These are phyloP conservation scores for Batillaria attramentaria DNA, from an alignment of 1,140 invertebrate genomes.

Conservation along the genomic window DNA sequence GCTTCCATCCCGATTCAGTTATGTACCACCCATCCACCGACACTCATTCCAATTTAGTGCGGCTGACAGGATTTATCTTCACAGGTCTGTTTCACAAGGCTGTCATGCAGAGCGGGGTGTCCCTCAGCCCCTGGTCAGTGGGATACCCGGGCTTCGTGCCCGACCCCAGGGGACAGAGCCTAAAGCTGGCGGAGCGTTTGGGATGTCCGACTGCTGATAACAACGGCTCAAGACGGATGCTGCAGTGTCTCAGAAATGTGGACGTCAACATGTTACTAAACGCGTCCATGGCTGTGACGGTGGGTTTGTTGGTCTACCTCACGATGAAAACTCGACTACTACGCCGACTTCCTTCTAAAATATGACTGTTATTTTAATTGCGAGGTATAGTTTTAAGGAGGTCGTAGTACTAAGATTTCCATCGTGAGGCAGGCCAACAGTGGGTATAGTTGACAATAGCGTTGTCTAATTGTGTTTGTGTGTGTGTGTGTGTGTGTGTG, in stretches of 20 bases:
- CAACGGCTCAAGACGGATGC: background rate
- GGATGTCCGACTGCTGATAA: conserved; percentile 18
- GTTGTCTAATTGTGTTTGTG: no score
- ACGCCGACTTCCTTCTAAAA: no score
- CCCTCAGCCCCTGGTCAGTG: conserved; percentile 31
- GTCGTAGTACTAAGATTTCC: background rate
- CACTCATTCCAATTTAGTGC: no score
- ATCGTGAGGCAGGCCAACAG: background rate
- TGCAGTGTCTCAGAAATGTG: background rate
- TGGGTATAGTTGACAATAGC: no score
- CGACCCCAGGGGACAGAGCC: background rate
- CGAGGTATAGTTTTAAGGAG: background rate
- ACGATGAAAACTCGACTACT: no score
- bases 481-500: no score
- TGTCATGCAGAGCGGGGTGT: conserved; percentile 41
- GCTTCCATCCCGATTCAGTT: no score
- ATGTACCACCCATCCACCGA: no score
- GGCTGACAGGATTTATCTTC: no score
- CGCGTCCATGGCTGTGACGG: background rate
- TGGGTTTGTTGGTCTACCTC: no score
- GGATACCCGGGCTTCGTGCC: background rate
- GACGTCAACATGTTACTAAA: background rate
- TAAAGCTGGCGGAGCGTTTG: background rate
- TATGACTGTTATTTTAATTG: background rate
- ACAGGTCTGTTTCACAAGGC: conserved; percentile 39